These are phyloP conservation scores for Pyrgilauda ruficollis DNA, from an alignment of 2,113 vertebrate species.

Conservation along the genomic window DNA sequence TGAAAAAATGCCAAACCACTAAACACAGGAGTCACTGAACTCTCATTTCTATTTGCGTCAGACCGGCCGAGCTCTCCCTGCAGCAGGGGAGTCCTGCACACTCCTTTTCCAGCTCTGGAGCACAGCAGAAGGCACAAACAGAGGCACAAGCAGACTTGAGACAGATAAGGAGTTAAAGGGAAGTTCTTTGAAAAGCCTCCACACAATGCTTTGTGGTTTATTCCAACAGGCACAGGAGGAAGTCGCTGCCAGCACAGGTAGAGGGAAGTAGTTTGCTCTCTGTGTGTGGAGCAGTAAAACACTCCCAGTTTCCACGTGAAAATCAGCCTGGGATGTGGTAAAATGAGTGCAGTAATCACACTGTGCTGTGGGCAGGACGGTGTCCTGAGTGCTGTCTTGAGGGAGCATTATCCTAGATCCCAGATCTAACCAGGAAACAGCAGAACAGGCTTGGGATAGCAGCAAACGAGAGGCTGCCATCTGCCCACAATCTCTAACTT, in stretches of 20 bases:
- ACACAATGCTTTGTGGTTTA: neutral
- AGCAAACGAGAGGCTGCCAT: neutral
- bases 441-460: neutral
- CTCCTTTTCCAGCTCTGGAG: neutral
- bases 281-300: neutral
- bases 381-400: neutral
- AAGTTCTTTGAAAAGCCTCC: neutral
- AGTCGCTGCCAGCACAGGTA: neutral
- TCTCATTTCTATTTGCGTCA: neutral
- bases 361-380: neutral
- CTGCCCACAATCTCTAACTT: neutral
- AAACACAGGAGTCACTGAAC: slow-evolving; percentile 8
- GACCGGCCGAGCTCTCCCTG: neutral
- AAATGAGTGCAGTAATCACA: neutral
- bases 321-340: neutral
- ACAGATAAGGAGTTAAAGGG: neutral
- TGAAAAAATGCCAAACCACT: slow-evolving; percentile 41
- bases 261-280: neutral
- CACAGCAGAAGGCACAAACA: neutral
- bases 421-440: neutral
- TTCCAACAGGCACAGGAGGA: neutral
- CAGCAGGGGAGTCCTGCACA: neutral
- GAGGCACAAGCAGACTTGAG: neutral
- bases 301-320: neutral
- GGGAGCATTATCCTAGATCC: neutral